A percentile compares a stretch with the other conserved stretches of the same genome.
These are phyloP conservation scores for Parnassius smintheus DNA, from an alignment of 2,888 invertebrate species.

Conservation along the genomic window DNA sequence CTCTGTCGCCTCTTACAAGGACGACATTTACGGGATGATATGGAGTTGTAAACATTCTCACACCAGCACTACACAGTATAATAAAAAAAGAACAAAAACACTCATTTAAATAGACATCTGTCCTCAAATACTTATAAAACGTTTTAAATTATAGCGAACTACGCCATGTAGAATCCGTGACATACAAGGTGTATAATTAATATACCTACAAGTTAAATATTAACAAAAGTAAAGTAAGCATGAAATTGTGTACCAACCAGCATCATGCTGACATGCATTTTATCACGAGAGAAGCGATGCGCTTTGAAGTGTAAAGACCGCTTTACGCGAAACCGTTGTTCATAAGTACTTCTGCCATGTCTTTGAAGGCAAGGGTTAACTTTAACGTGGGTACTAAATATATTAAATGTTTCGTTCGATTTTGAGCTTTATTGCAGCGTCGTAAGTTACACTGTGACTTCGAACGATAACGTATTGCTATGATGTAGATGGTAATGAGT, in stretches of 20 bases:
- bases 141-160: no score
- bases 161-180: no score
- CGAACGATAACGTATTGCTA: no score
- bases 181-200: no score
- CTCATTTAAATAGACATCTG: no score
- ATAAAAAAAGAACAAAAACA: no score
- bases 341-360: slow-evolving; percentile 4
- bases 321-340: slow-evolving; percentile 7
- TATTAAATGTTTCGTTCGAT: background rate
- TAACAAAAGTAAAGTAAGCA: background rate
- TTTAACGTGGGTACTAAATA: background rate
- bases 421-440: background rate
- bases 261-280: slow-evolving; percentile 11
- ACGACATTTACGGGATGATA: no score
- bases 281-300: background rate
- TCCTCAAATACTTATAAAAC: no score
- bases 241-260: background rate
- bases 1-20: no score
- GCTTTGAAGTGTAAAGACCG: slow-evolving; percentile 2
- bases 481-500: no score
- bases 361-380: background rate
- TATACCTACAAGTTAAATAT: background rate
- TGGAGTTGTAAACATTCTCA: no score
- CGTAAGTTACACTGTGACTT: background rate
- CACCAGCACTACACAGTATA: no score